These are phyloP conservation scores for Varroa destructor DNA, from an alignment of 1,140 invertebrate genomes.

Conservation along the genomic window DNA sequence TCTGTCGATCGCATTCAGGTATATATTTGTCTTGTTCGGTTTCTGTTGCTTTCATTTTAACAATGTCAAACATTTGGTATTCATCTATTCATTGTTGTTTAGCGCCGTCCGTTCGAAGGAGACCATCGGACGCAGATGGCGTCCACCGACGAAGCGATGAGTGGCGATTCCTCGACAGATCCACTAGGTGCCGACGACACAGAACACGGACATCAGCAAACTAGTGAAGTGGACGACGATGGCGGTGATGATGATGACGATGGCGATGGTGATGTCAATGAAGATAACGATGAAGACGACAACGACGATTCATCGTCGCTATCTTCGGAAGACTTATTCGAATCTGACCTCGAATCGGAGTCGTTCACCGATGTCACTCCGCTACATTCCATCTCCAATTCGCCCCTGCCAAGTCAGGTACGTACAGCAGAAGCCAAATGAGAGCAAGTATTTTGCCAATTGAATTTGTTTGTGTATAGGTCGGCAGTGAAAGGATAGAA, in stretches of 20 bases:
- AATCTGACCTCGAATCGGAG: constrained; percentile 16
- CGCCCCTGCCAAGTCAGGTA: background rate
- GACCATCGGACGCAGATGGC: background rate
- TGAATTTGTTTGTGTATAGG: too few species aligned
- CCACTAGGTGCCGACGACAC: constrained; percentile 3
- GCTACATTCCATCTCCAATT: constrained; percentile 24
- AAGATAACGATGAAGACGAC: constrained; percentile 6
- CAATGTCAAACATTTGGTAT: too few species aligned
- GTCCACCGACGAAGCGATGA: constrained; percentile 11
- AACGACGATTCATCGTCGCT: constrained; percentile 9
- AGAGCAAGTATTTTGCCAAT: too few species aligned
- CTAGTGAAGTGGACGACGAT: background rate
- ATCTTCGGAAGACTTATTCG: constrained; percentile 9
- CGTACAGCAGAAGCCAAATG: background rate
- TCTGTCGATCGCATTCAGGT: too few species aligned
- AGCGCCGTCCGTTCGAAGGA: too few species aligned
- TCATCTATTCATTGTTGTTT: too few species aligned
- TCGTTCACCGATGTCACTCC: constrained; percentile 26
- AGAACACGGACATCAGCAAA: background rate
- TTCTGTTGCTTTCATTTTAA: too few species aligned
- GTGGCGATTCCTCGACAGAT: background rate
- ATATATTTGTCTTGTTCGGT: too few species aligned
- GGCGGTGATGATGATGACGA: background rate
- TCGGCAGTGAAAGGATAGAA: too few species aligned
- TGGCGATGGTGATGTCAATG: background rate